Evolutionary conservation across 2,888 invertebrate species (phyloP), one percentile per base, ranked within the genome.

Genomic region (Drosophila birchii): DNA sequence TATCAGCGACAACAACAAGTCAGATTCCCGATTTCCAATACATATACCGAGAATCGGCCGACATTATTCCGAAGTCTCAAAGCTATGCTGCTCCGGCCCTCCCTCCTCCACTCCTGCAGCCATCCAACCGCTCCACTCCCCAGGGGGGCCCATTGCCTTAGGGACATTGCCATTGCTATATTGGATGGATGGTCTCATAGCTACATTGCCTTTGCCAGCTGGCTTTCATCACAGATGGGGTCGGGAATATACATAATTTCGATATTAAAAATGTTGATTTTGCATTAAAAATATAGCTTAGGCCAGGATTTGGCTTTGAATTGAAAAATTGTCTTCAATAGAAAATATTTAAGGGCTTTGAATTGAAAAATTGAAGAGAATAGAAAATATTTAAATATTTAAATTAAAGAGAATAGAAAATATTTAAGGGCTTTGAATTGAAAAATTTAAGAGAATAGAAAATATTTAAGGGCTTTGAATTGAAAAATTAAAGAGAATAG

Each of bases 1-100:
- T 86, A 86, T 86, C 85, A 85, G 83, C 36, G 34, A 44, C 67
- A 69, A 49, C 53, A 64, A 76, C 66, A 70, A 9, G 51, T 9
- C 23, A 53, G 36, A 53, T 23, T 1, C 38, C 45, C 38, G 44
- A 60, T 39, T 49, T 29, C 62, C 67, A 44, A 44, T 60, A n/a
- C 49, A 38, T 38, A 73, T 32, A 59, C 44, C 61, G 74, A 75
- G 68, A 64, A 71, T 67, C 67, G 45, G 79, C 64, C 78, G 79
- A 84, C 78, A 79, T 82, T 85, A 53, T 66, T 61, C 38, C 11
- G 36, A 16, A 58, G 51, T 20, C 18, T n/a, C 41, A 60, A 32
- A 53, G 11, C 16, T 23, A n/a, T 23, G 39, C 41, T 54, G 58
- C 26, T 26, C 9, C 73, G 69, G 63, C 49, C 44, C 49, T 44